Percentiles rank a stretch among this genome's conserved stretches.
These are phyloP conservation scores for Anoplolepis gracilipes DNA, from an alignment of 1,140 invertebrate genomes.

Conservation along the genomic window DNA sequence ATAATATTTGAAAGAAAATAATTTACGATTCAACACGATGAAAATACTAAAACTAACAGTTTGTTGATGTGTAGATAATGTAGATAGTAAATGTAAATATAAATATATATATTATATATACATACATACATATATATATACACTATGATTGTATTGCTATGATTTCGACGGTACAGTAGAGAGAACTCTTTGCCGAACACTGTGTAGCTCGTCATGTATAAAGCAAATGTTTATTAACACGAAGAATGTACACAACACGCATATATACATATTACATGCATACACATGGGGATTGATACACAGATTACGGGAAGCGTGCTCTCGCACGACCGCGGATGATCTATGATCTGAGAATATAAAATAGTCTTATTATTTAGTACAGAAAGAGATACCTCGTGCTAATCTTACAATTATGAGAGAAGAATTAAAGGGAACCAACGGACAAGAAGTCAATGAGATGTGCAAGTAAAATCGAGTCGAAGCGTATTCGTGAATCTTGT, in stretches of 20 bases:
- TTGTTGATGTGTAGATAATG: slow-evolving; percentile 86
- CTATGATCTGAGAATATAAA: slow-evolving; percentile 73
- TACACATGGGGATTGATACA: slow-evolving; percentile 46
- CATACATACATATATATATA: slow-evolving; percentile 31
- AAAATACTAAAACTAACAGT: slow-evolving; percentile 81
- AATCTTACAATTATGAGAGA: slow-evolving; percentile 38
- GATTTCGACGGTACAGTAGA: slow-evolving; percentile 72
- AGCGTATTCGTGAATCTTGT: slow-evolving; percentile 54
- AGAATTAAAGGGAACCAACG: not conserved
- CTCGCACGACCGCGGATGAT: slow-evolving; percentile 46
- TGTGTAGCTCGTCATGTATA: slow-evolving; percentile 69
- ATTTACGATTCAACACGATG: slow-evolving; percentile 56
- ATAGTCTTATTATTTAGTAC: slow-evolving; percentile 65
- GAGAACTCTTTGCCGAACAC: slow-evolving; percentile 66
- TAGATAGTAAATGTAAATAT: slow-evolving; percentile 83
- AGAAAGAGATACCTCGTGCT: slow-evolving; percentile 25
- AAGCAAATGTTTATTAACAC: slow-evolving; percentile 28
- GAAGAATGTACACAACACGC: slow-evolving; percentile 30
- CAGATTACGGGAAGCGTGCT: slow-evolving; percentile 55
- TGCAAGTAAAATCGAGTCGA: not conserved
- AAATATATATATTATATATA: slow-evolving; percentile 67
- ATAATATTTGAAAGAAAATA: slow-evolving; percentile 23
- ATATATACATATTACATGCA: slow-evolving; percentile 42
- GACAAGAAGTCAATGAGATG: slow-evolving; percentile 40
- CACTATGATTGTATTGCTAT: slow-evolving; percentile 78